These are phyloP conservation scores for Kuschelorhynchus macadamiae DNA, from an alignment of 2,888 invertebrate species.

Conservation along the genomic window DNA sequence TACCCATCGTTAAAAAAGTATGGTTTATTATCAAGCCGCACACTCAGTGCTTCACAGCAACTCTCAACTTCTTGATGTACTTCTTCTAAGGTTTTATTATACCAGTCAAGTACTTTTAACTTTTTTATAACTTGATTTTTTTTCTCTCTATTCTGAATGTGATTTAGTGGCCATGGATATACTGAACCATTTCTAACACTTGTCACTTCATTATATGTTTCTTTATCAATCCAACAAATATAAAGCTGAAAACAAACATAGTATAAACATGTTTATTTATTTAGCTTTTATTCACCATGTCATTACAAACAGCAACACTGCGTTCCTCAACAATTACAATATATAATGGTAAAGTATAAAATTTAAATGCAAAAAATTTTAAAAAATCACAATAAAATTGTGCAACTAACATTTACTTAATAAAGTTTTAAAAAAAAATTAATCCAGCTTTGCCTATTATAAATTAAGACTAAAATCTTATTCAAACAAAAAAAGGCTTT, in stretches of 20 bases:
- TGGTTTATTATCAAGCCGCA: constrained; percentile 83
- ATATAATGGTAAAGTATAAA: too few relatives aligned
- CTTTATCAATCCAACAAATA: constrained; percentile 88
- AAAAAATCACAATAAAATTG: too few relatives aligned
- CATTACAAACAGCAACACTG: too few relatives aligned
- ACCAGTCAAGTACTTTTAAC: constrained; percentile 87
- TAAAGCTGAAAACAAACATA: constrained; percentile 74
- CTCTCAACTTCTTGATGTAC: constrained; percentile 85
- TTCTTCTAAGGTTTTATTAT: constrained; percentile 82
- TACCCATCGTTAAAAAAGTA: constrained; percentile 87
- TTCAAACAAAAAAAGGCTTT: too few relatives aligned
- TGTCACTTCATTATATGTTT: constrained; percentile 86
- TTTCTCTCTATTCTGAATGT: constrained; percentile 85
- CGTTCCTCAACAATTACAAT: too few relatives aligned
- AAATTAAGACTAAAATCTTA: too few relatives aligned
- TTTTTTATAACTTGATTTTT: constrained; percentile 78
- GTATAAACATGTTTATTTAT: neutral
- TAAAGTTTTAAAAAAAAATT: too few relatives aligned
- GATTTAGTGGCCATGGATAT: constrained; percentile 93
- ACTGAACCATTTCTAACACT: constrained; percentile 88
- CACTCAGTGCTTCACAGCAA: constrained; percentile 90
- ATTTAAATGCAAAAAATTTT: too few relatives aligned
- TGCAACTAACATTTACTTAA: too few relatives aligned
- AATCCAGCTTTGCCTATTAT: too few relatives aligned
- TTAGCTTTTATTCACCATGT: neutral